A percentile compares a stretch with the other conserved stretches of the same genome.
Evolutionary conservation across 2,888 invertebrate genomes (phyloP).

Genomic region (Azorinus chamasolen): DNA sequence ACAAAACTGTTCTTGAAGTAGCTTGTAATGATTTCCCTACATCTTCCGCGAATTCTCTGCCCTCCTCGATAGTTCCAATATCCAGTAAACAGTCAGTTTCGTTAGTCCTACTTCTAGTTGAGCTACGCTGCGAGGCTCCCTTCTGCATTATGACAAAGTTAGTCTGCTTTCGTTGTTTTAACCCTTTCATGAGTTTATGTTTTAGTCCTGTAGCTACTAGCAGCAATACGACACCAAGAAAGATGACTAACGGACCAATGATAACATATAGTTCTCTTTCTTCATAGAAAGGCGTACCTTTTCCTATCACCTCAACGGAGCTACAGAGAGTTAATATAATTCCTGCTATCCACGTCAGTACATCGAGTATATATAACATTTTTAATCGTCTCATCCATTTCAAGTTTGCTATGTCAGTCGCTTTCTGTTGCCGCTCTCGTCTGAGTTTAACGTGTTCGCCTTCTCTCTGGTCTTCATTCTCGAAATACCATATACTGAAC

Average conservation of each 20-base stretch:
- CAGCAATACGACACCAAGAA: constrained; percentile 20
- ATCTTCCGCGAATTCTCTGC: too few relatives aligned
- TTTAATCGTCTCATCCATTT: neutral
- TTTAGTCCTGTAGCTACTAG: constrained; percentile 38
- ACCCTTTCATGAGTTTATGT: constrained; percentile 29
- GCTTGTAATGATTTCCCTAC: too few relatives aligned
- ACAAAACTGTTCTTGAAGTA: too few relatives aligned
- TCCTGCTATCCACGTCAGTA: constrained; percentile 28
- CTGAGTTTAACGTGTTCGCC: constrained; percentile 37
- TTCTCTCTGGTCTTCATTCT: constrained; percentile 48
- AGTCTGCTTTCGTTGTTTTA: constrained; percentile 11
- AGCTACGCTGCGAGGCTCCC: too few relatives aligned
- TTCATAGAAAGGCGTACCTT: constrained; percentile 41
- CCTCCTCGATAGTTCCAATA: too few relatives aligned
- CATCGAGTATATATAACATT: constrained; percentile 27
- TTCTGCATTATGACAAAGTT: too few relatives aligned
- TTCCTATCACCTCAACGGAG: constrained; percentile 37
- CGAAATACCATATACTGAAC: constrained; percentile 62
- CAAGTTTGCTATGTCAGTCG: neutral
- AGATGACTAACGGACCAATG: constrained; percentile 26
- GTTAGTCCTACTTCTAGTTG: too few relatives aligned
- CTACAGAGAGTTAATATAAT: constrained; percentile 40
- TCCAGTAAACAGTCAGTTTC: too few relatives aligned
- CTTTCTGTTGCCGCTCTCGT: constrained; percentile 16
- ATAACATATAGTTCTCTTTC: constrained; percentile 21